These are phyloP conservation scores for Falcaria lacertinaria DNA, from an alignment of 2,888 invertebrate genomes.

Conservation along the genomic window DNA sequence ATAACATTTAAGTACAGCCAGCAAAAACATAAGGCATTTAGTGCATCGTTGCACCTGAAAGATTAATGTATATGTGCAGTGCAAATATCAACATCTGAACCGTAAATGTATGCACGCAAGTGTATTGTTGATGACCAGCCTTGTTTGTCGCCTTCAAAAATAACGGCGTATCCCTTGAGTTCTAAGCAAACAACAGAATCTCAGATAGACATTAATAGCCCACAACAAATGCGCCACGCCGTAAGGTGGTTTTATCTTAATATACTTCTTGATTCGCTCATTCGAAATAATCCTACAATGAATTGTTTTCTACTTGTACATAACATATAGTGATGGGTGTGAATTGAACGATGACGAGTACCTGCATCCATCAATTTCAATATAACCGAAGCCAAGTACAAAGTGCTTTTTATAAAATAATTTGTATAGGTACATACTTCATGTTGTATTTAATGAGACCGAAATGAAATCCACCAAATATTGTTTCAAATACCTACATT, in stretches of 20 bases:
- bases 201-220: not conserved
- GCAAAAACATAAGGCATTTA: not conserved
- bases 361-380: slow-evolving; percentile 17
- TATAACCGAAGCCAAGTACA: slow-evolving; percentile 65
- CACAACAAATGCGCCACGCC: not conserved
- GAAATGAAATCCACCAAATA: slow-evolving; percentile 73
- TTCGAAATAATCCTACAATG: not conserved
- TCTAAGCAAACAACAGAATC: not conserved
- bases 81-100: too few species aligned
- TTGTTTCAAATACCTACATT: slow-evolving; percentile 75
- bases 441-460: slow-evolving; percentile 59
- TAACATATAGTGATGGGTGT: not conserved
- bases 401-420: slow-evolving; percentile 68
- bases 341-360: not conserved
- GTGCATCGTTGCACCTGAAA: not conserved
- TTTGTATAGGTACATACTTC: slow-evolving; percentile 45
- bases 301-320: not conserved
- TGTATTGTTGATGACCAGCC: not conserved
- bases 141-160: not conserved
- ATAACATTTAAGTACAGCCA: not conserved
- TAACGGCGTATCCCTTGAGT: not conserved
- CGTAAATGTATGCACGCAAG: too few species aligned
- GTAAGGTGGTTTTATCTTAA: not conserved
- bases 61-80: not conserved
- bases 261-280: not conserved